Conservation (phyloP, 2,888 invertebrate species). For the Myathropa florea region DNA sequence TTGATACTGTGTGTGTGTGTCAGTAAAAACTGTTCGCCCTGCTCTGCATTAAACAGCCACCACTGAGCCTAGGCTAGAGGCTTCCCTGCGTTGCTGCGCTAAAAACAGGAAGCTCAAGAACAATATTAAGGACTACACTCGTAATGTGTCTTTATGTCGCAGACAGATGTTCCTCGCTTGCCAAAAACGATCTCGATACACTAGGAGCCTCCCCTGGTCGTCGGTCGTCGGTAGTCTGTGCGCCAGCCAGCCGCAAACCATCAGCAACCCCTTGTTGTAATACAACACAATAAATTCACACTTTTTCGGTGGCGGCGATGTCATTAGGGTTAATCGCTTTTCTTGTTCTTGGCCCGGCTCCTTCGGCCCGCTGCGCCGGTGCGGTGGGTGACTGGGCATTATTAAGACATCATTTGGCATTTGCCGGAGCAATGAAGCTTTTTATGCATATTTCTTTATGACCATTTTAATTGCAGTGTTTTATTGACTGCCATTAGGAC, state of each 20-base stretch:
- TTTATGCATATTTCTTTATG: constrained; percentile 58
- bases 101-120: constrained; percentile 33
- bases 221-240: background rate
- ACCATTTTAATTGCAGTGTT: constrained; percentile 63
- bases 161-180: constrained; percentile 56
- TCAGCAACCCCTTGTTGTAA: constrained; percentile 24
- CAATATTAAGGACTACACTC: constrained; percentile 45
- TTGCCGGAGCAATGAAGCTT: constrained; percentile 47
- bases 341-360: constrained; percentile 44
- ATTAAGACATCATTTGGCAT: constrained; percentile 64
- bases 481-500: constrained; percentile 54
- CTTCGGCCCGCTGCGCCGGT: background rate
- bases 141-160: constrained; percentile 63
- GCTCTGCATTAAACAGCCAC: constrained; percentile 35
- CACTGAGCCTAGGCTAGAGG: constrained; percentile 8
- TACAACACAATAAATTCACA: constrained; percentile 62
- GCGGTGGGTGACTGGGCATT: constrained; percentile 13
- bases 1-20: background rate
- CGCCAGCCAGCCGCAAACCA: background rate
- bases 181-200: constrained; percentile 46
- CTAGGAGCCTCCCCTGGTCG: background rate
- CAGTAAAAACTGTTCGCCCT: constrained; percentile 36
- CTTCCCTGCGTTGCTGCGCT: background rate
- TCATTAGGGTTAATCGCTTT: constrained; percentile 70
- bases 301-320: constrained; percentile 49